Evolutionary conservation across 2,888 invertebrate species (phyloP), one percentile per base, ranked within the genome.

Genomic region (Hirtodrosophila confusa): DNA sequence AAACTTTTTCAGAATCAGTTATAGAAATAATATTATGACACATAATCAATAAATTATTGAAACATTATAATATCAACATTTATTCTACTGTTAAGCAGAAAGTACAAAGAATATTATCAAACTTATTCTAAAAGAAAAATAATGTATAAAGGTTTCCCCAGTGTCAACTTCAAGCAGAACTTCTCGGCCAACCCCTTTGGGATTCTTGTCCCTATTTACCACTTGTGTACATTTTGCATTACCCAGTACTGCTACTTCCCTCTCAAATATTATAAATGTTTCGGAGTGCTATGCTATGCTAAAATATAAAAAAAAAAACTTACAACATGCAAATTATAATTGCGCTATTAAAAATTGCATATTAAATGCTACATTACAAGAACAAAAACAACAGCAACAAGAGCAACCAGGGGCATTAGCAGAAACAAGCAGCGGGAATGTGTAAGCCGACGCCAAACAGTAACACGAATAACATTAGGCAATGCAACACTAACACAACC

Each of bases 301-400:
- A n/a, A 11, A 53, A 24, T 11, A 44, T 17, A 9, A 35, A 35
- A 27, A 50, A 17, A 43, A 49, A 73, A 67, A 62, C 85, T 60
- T 87, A 87, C 82, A 71, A 87, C 87, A 84, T 84, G 84, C 87
- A 84, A 84, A 84, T 84, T 78, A 85, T 84, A 87, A 84, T 84
- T 84, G 84, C 86, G 74, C 87, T 85, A 84, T 84, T 84, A 87
- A 84, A 87, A 87, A 69, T 67, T 85, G 84, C 84, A 84, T 84
- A 87, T 85, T 78, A 72, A 84, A 84, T 87, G 71, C 82, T 65
- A 85, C 82, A 85, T 68, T 72, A 63, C 48, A 64, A 55, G 64
- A 57, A 57, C 67, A 67, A 50, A 45, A 48, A 44, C 27, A 31
- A 45, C 23, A 67, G 24, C 48, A 64, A 64, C 56, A 60, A 29